Conservation (phyloP, 2,797 vertebrate genomes). For the Anomalospiza imberbis region DNA sequence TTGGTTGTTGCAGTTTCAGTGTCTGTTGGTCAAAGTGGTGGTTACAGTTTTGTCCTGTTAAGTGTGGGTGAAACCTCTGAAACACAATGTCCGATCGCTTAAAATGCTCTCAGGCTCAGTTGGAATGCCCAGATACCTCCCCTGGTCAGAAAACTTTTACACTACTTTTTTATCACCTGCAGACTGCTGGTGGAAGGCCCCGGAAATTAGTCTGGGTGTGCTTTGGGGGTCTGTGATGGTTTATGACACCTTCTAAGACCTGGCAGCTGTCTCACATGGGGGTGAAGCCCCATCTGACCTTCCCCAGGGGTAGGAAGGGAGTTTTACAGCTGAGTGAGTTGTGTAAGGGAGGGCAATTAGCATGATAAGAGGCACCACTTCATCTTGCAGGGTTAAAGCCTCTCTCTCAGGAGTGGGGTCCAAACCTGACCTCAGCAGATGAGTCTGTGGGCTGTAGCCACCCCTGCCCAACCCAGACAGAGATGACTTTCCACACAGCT, state of each 20-base stretch:
- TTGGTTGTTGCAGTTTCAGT: not conserved
- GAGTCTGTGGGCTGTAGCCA: not conserved
- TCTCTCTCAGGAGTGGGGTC: too few relatives aligned
- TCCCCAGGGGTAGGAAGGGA: not conserved
- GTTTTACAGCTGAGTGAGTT: not conserved
- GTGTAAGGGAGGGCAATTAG: not conserved
- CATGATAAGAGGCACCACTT: not conserved
- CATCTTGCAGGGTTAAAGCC: not conserved
- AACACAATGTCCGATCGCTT: rapidly evolving
- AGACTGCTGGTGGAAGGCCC: not conserved
- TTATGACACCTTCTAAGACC: not conserved
- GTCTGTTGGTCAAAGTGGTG: not conserved
- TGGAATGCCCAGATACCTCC: not conserved
- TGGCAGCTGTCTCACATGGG: too few relatives aligned
- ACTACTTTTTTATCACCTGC: rapidly evolving
- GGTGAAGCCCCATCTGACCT: not conserved
- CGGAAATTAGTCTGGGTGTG: rapidly evolving
- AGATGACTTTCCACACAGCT: not conserved
- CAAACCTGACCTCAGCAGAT: not conserved
- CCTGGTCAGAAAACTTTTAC: not conserved
- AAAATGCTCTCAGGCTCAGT: not conserved
- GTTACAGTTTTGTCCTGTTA: rapidly evolving
- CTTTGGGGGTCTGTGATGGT: rapidly evolving
- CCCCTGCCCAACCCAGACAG: not conserved
- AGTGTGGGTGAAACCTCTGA: not conserved